Conservation (phyloP, 1,140 invertebrate species). For the Temnothorax longispinosus region DNA sequence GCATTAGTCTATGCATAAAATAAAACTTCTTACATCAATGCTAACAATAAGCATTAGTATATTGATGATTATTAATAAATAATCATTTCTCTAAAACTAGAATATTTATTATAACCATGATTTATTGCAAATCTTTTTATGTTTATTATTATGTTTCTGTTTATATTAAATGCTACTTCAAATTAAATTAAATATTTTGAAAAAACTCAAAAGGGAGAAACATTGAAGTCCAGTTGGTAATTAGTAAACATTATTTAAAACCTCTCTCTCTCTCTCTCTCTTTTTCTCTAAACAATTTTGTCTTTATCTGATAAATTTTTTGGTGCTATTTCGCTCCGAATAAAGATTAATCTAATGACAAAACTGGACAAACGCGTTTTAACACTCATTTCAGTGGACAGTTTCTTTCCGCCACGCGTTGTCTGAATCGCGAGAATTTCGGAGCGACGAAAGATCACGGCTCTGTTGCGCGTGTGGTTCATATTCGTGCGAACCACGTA, state of each 20-base stretch:
- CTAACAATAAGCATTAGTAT: not conserved
- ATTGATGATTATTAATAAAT: not conserved
- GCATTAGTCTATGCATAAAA: not conserved
- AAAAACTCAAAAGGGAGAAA: not conserved
- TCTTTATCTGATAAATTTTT: not conserved
- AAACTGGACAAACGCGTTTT: not conserved
- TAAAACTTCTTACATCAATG: not conserved
- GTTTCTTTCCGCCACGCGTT: not conserved
- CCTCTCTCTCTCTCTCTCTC: not conserved
- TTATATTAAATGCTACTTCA: not conserved
- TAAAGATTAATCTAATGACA: not conserved
- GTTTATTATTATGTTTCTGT: not conserved
- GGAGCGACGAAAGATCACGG: constrained; percentile 16
- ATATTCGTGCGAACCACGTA: constrained; percentile 21
- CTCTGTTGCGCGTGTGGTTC: not conserved
- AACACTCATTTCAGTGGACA: not conserved
- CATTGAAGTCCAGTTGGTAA: not conserved
- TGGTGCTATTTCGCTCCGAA: not conserved
- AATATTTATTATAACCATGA: not conserved
- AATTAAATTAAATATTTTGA: not conserved
- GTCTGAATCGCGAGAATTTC: not conserved
- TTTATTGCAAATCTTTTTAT: not conserved
- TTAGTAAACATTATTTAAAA: not conserved
- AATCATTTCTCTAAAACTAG: constrained; percentile 1
- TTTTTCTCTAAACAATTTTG: not conserved